Conservation (phyloP, 1,140 invertebrate species). For the Pararge aegeria region DNA sequence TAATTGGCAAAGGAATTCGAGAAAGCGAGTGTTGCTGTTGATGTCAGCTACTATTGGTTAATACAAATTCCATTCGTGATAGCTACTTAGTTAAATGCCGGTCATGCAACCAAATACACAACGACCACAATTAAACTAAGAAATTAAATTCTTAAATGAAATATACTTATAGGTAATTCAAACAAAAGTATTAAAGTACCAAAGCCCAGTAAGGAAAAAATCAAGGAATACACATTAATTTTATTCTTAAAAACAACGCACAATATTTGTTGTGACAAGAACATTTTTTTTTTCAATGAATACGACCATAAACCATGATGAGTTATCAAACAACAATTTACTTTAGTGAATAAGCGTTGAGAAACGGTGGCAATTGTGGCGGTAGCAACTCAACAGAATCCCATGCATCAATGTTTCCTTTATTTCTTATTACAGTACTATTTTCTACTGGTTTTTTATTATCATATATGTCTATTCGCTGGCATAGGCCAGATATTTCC, state of each 20-base stretch:
- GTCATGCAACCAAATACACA: too few relatives aligned
- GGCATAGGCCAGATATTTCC: slow-evolving; percentile 38
- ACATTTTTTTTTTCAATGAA: not conserved
- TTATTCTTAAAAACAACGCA: not conserved
- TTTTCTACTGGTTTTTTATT: slow-evolving; percentile 11
- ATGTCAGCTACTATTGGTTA: too few relatives aligned
- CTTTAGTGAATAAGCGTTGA: slow-evolving; percentile 29
- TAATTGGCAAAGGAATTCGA: too few relatives aligned
- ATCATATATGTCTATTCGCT: slow-evolving; percentile 5
- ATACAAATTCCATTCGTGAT: too few relatives aligned
- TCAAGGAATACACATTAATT: not conserved
- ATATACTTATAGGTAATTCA: too few relatives aligned
- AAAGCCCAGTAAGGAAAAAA: too few relatives aligned
- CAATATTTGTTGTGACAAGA: not conserved
- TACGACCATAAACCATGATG: slow-evolving; percentile 1
- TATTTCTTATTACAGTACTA: not conserved
- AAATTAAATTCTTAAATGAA: too few relatives aligned
- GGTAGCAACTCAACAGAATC: slow-evolving; percentile 50
- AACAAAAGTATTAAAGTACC: too few relatives aligned
- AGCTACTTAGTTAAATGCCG: too few relatives aligned
- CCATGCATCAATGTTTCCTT: slow-evolving; percentile 23
- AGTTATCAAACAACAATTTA: not conserved
- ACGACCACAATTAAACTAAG: too few relatives aligned
- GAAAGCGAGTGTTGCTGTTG: too few relatives aligned
- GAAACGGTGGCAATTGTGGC: slow-evolving; percentile 52